phyloP scores from a whole-genome alignment of 2,113 vertebrate species.

The Percopsis transmontana region DNA sequence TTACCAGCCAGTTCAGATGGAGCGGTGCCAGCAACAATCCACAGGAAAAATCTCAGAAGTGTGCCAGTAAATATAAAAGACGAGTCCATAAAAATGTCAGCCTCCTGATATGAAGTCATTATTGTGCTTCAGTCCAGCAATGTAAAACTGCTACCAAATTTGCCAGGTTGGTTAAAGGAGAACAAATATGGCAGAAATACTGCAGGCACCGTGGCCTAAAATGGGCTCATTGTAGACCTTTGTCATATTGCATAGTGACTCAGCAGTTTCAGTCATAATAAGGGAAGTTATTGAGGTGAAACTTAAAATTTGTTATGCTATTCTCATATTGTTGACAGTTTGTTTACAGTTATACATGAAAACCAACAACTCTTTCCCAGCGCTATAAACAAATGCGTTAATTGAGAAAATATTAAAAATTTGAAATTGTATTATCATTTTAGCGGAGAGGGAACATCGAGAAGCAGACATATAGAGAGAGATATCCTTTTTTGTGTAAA shows the following conservation, averaged over 20 bases:
- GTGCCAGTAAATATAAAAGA: constrained; percentile 16
- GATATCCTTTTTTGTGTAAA: no score
- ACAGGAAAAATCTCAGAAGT: background rate
- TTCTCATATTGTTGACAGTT: no score
- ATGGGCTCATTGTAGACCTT: no score
- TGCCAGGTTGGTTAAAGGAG: background rate
- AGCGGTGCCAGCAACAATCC: constrained; percentile 40
- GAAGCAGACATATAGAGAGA: no score
- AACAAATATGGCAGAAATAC: background rate
- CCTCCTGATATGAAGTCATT: background rate
- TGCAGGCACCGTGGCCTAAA: background rate
- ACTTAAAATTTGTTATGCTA: no score
- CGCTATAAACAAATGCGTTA: background rate
- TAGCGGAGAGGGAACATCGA: no score
- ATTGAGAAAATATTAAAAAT: no score
- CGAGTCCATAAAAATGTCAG: background rate
- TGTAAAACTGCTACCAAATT: background rate
- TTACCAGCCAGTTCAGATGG: constrained; percentile 36
- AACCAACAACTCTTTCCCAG: background rate
- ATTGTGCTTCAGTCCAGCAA: background rate
- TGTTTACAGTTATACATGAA: background rate
- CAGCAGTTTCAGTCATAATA: background rate
- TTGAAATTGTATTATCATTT: no score
- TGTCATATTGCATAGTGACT: background rate
- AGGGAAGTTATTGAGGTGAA: no score